Evolutionary conservation across 1,140 invertebrate genomes (phyloP), one percentile per base, ranked within the genome.

Genomic region (Leguminivora glycinivorella): DNA sequence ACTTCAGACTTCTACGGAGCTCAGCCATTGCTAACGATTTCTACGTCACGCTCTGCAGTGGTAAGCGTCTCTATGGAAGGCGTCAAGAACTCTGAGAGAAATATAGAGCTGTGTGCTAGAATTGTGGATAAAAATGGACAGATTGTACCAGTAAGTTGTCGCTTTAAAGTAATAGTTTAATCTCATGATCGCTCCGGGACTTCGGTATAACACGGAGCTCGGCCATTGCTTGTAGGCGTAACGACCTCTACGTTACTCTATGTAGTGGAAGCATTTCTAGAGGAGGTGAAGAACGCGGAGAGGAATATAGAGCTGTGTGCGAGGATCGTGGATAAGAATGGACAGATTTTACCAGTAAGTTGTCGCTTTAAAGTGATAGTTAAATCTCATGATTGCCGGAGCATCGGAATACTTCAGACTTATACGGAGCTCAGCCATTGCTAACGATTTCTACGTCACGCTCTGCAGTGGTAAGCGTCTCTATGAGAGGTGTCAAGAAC

Each of bases 401-500:
- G n/a, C n/a, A n/a, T 3, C 7, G 3, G n/a, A n/a, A n/a, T n/a
- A n/a, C n/a, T n/a, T n/a, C n/a, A n/a, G n/a, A n/a, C n/a, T n/a
- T n/a, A n/a, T n/a, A n/a, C n/a, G n/a, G n/a, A n/a, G n/a, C n/a
- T n/a, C n/a, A n/a, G n/a, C n/a, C n/a, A n/a, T n/a, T n/a, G n/a
- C n/a, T n/a, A 99, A 99, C 92, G 98, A 99, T 93, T 93, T 99
- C 1, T 99, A 99, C 92, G 90, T 99, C n/a, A 98, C 96, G 1
- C 85, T 99, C 12, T 92, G 95, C 47, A 91, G 92, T 43, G 98
- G 97, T n/a, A 0, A 96, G 98, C 83, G 98, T 98, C 83, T 94
- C 95, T 0, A 95, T 95, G 86, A 96, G 96, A 6, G 94, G 94
- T 29, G 85, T 83, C 7, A 98, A 98, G 90, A 95, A 95, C 9